These are phyloP conservation scores for Gallirallus australis DNA, from an alignment of 2,797 vertebrate species.

Conservation along the genomic window DNA sequence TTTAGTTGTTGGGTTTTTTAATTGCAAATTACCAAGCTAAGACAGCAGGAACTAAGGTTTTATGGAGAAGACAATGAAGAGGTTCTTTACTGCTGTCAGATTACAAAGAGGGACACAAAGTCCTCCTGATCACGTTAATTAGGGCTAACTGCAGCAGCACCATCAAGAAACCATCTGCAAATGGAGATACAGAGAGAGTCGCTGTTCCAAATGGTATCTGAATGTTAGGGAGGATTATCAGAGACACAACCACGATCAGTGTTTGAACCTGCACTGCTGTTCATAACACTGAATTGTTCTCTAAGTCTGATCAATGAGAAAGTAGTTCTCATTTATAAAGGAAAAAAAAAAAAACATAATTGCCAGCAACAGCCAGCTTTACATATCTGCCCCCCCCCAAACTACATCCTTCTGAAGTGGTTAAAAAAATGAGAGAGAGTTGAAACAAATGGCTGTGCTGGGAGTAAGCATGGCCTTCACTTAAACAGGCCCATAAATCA, in stretches of 20 bases:
- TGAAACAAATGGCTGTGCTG: conserved; percentile 87
- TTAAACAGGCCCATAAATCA: conserved; percentile 93
- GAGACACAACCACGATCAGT: fast-evolving
- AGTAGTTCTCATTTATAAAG: not conserved
- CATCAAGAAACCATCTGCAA: not conserved
- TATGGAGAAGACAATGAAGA: not conserved
- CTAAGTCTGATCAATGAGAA: not conserved
- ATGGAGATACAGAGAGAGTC: not conserved
- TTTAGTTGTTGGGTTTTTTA: not conserved
- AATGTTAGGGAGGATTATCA: not conserved
- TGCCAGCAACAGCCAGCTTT: not conserved
- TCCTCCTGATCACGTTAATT: not conserved
- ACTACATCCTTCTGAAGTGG: conserved; percentile 65
- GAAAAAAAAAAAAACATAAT: not conserved
- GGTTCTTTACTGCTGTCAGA: not conserved
- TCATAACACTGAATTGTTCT: not conserved
- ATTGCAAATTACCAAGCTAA: not conserved
- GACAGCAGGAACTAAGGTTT: not conserved
- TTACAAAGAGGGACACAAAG: not conserved
- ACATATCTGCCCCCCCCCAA: conserved; percentile 65
- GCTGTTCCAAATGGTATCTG: not conserved
- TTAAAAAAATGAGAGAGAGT: conserved; percentile 78
- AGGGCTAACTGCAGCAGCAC: not conserved
- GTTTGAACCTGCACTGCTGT: not conserved
- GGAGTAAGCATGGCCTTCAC: conserved; percentile 88